Percentiles rank a stretch among this genome's conserved stretches.
Evolutionary conservation across 2,797 vertebrate species (phyloP).

Genomic region (Enteromius paludinosus): DNA sequence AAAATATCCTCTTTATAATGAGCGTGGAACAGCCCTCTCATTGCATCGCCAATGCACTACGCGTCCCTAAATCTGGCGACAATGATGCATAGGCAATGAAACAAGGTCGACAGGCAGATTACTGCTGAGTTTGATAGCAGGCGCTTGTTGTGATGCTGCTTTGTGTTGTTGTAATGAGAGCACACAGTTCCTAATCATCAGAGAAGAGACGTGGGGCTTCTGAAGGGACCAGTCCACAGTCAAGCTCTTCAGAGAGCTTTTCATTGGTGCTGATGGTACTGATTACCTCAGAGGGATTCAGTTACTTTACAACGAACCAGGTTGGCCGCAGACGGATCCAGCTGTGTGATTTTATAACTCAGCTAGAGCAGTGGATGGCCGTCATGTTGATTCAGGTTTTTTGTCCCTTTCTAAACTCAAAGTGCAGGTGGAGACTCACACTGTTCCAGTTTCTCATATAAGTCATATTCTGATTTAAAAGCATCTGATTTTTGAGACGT

Average conservation of each 20-base stretch:
- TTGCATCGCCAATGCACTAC: slow-evolving; percentile 1
- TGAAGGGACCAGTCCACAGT: slow-evolving; percentile 43
- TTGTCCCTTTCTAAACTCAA: background rate
- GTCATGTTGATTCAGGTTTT: background rate
- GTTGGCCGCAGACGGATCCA: background rate
- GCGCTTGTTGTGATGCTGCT: slow-evolving; percentile 6
- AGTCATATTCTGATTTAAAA: background rate
- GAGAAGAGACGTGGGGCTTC: slow-evolving; percentile 6
- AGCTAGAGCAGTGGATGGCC: background rate
- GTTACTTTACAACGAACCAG: background rate
- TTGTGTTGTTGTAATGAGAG: slow-evolving; percentile 22
- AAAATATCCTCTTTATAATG: slow-evolving; percentile 5
- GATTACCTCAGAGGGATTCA: slow-evolving; percentile 33
- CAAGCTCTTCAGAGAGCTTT: slow-evolving; percentile 17
- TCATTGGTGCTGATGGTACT: slow-evolving; percentile 35
- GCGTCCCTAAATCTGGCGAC: slow-evolving; percentile 5
- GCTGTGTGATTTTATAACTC: slow-evolving; percentile 20
- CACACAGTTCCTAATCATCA: background rate
- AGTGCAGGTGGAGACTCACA: slow-evolving; percentile 1
- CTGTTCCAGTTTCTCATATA: background rate
- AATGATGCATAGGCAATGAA: slow-evolving; percentile 12
- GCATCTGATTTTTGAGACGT: background rate
- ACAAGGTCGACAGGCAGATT: background rate
- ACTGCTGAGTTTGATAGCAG: background rate
- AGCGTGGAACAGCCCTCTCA: slow-evolving; percentile 10